These are phyloP conservation scores for Acanthisitta chloris DNA, from an alignment of 2,113 vertebrate genomes.

Conservation along the genomic window DNA sequence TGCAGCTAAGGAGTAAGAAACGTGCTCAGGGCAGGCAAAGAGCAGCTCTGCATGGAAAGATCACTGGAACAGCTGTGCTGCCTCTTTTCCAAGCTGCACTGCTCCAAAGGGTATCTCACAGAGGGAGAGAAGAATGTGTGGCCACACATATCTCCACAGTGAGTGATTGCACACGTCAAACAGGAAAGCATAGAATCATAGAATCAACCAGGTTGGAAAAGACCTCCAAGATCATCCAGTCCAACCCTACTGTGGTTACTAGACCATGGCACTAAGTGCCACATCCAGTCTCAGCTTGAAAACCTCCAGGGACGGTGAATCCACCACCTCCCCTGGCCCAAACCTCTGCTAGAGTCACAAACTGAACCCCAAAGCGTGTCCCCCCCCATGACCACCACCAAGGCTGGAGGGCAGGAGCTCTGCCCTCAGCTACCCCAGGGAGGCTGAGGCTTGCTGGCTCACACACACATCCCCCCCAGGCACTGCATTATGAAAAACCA, in stretches of 20 bases:
- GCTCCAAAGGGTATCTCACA: background rate
- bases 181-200: no score
- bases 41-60: background rate
- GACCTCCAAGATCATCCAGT: no score
- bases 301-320: no score
- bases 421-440: background rate
- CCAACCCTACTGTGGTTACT: no score
- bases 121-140: background rate
- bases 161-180: background rate
- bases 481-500: background rate
- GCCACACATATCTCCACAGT: background rate
- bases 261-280: no score
- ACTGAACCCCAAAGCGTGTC: background rate
- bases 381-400: no score
- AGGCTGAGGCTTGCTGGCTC: background rate
- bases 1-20: fast-evolving
- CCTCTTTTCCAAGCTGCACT: no score
- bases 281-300: no score
- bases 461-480: no score
- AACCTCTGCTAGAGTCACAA: background rate
- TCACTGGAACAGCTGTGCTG: background rate
- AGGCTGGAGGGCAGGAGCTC: background rate
- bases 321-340: no score
- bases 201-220: no score
- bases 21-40: background rate